Conservation (phyloP, 2,113 vertebrate species). For the Nesogale talazaci region DNA sequence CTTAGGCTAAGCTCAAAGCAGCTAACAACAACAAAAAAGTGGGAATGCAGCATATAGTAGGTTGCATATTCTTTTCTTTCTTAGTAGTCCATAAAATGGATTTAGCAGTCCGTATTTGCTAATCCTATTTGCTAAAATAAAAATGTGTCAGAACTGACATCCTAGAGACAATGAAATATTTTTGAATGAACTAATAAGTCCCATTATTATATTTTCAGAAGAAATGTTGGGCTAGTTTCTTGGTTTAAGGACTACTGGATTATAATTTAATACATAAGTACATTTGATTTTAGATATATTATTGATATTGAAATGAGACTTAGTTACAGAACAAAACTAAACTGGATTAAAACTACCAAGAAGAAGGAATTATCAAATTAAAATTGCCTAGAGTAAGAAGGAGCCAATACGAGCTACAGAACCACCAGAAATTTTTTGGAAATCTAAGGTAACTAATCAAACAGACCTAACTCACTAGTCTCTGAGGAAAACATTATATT, state of each 20-base stretch:
- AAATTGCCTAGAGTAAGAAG: slow-evolving; percentile 37
- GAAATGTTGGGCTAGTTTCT: slow-evolving; percentile 19
- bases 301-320: background rate
- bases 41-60: background rate
- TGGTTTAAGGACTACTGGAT: slow-evolving; percentile 8
- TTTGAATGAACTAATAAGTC: slow-evolving; percentile 11
- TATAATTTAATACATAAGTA: slow-evolving; percentile 27
- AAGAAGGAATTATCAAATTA: slow-evolving; percentile 42
- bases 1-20: background rate
- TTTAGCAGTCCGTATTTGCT: too few relatives aligned
- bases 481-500: slow-evolving; percentile 8
- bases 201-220: slow-evolving; percentile 28
- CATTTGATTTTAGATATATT: slow-evolving; percentile 36
- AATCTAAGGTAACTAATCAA: slow-evolving; percentile 64
- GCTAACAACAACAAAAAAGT: slow-evolving; percentile 3
- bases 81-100: slow-evolving; percentile 20
- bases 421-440: slow-evolving; percentile 25
- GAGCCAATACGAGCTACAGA: slow-evolving; percentile 8
- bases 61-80: background rate
- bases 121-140: too few relatives aligned
- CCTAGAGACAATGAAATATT: slow-evolving; percentile 42
- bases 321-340: background rate
- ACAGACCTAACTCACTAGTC: slow-evolving; percentile 23
- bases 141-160: background rate
- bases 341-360: slow-evolving; percentile 21